Base-by-base conservation (phyloP, 53 echinoderm and acorn worm genomes). In the Holothuria scabra region DNA sequence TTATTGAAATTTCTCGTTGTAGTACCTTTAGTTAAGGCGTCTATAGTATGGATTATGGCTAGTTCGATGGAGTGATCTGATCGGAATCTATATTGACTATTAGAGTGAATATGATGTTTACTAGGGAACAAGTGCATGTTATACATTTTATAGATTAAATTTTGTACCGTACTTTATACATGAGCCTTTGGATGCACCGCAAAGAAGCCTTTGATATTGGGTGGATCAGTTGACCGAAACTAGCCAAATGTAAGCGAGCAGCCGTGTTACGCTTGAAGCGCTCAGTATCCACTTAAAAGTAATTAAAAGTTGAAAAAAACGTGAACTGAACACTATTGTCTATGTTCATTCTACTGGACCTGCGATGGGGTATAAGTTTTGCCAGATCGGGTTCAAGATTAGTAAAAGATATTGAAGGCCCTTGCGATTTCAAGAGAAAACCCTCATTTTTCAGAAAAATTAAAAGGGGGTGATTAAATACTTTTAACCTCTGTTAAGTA, bases 51-150 rank as follows among this genome's bases (percentile, higher is more conserved):
- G 4, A 66, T 66, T 19, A 18, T 66, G 67, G 16, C 67, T 32
- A 67, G 34, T 67, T 30, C 67, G 20, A 18, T 67, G 34, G 33
- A 67, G 21, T 32, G 67, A 67, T 22, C 67, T 25, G 67, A 33
- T 13, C 25, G 30, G 67, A 31, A 67, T 32, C 11, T 9, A 21
- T 67, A 32, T 35, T 67, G 67, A 16, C 31, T 67, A 21, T 67
- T 67, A 12, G 67, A 67, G 16, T 31, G 34, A 67, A 30, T 67
- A 35, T 67, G 33, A 12, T 67, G 32, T 22, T 67, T 67, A 12
- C 34, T 67, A 30, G 32, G 32, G 21, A 67, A 67, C 30, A 34
- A 18, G 2, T 32, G 67, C 20, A 67, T 67, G 23, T 67, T 67
- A 33, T 31, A 13, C 30, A 67, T 29, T 28, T 13, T 32, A 29